These are phyloP conservation scores for Rhagoletis zephyria DNA, from an alignment of 1,140 invertebrate genomes.

Conservation along the genomic window DNA sequence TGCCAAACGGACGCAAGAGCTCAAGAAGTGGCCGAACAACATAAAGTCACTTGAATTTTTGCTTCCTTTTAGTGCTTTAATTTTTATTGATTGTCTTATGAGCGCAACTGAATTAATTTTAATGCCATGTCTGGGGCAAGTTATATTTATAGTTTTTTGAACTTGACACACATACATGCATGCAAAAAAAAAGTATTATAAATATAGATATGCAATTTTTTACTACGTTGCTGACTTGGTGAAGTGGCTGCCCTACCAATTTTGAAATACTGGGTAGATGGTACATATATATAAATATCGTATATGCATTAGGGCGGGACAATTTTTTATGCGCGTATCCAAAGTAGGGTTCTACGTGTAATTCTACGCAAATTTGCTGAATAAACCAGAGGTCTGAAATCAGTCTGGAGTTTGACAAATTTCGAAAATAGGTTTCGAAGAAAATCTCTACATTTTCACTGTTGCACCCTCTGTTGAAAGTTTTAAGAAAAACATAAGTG, in stretches of 20 bases:
- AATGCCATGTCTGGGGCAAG: conserved; percentile 20
- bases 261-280: neutral
- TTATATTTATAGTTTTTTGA: neutral
- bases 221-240: neutral
- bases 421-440: no score
- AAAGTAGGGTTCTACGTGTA: no score
- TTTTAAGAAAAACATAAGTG: no score
- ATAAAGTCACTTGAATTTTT: neutral
- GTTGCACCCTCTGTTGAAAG: no score
- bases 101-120: conserved; percentile 49
- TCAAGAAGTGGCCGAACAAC: neutral
- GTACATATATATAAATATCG: no score
- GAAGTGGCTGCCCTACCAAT: neutral
- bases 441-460: no score
- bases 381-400: no score
- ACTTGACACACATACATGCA: neutral
- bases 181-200: neutral
- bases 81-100: conserved; percentile 45
- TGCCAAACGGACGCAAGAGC: neutral
- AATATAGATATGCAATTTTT: no score
- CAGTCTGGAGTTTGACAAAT: no score
- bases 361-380: no score
- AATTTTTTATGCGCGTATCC: neutral
- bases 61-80: conserved; percentile 30
- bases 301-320: no score